Percentiles rank a stretch among this genome's conserved stretches.
Conservation (phyloP, 2,888 invertebrate species). For the Ellobium chinense region DNA sequence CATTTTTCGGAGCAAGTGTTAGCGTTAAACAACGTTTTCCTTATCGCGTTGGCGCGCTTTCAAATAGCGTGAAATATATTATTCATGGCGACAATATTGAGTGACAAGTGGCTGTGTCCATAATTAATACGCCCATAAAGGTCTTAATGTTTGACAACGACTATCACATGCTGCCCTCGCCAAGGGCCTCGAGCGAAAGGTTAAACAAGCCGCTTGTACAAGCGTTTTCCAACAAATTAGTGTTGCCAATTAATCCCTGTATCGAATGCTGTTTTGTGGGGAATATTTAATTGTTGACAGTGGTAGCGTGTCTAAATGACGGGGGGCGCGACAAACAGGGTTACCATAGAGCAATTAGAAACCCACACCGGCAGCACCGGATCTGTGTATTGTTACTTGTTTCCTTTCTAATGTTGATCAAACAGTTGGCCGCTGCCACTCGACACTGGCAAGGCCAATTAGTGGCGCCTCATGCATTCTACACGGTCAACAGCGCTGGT, state of each 20-base stretch:
- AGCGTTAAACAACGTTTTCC: too few species aligned
- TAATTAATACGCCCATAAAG: conserved; percentile 9
- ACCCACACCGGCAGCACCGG: neutral
- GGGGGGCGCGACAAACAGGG: neutral
- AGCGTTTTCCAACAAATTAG: conserved; percentile 25
- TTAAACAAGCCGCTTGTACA: neutral
- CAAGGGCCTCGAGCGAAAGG: neutral
- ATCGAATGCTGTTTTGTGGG: neutral
- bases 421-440: neutral
- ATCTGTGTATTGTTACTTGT: neutral
- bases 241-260: neutral
- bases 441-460: neutral
- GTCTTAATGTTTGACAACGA: neutral
- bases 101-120: conserved; percentile 1
- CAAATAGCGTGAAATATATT: neutral
- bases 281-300: conserved; percentile 29
- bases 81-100: neutral
- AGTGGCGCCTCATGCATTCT: neutral
- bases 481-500: neutral
- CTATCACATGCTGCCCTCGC: neutral
- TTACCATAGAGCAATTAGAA: conserved; percentile 14
- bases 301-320: neutral
- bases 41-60: too few species aligned
- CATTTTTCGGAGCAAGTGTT: too few species aligned
- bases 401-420: neutral